Conservation (phyloP, 2,797 vertebrate genomes). For the Gobionotothen gibberifrons region DNA sequence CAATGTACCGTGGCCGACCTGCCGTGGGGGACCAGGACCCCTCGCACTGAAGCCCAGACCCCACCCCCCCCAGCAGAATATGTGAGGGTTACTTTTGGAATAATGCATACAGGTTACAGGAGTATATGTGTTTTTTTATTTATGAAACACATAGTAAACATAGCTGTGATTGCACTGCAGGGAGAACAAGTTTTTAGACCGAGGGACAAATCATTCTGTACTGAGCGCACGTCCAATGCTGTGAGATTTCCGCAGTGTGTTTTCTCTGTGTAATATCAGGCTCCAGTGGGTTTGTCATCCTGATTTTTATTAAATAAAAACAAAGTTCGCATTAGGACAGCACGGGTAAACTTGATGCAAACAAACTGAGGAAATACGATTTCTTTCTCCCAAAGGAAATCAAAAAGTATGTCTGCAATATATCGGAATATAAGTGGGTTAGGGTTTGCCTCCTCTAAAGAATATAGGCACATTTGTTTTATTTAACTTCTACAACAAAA, state of each 20-base stretch:
- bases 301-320: background rate
- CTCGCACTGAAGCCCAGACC: background rate
- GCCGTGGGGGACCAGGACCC: slow-evolving; percentile 2
- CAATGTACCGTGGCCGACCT: background rate
- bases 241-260: slow-evolving; percentile 6
- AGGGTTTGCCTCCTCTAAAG: background rate
- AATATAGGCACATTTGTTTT: too few species aligned
- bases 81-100: slow-evolving; percentile 9
- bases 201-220: slow-evolving; percentile 15
- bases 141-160: slow-evolving; percentile 20
- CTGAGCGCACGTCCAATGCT: slow-evolving; percentile 10
- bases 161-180: slow-evolving; percentile 15
- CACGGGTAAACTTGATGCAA: background rate
- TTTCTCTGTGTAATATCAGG: slow-evolving; percentile 27
- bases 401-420: background rate
- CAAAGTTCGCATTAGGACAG: too few species aligned
- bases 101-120: slow-evolving; percentile 8
- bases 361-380: background rate
- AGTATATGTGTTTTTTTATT: background rate
- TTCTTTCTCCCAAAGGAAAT: background rate
- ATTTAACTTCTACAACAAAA: too few species aligned
- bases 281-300: slow-evolving; percentile 18
- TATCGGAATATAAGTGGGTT: background rate
- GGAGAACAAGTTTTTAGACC: slow-evolving; percentile 22
- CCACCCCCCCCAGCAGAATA: slow-evolving; percentile 6